phyloP scores from a whole-genome alignment of 1,140 invertebrate species.

The Hypsibius dujardini region DNA sequence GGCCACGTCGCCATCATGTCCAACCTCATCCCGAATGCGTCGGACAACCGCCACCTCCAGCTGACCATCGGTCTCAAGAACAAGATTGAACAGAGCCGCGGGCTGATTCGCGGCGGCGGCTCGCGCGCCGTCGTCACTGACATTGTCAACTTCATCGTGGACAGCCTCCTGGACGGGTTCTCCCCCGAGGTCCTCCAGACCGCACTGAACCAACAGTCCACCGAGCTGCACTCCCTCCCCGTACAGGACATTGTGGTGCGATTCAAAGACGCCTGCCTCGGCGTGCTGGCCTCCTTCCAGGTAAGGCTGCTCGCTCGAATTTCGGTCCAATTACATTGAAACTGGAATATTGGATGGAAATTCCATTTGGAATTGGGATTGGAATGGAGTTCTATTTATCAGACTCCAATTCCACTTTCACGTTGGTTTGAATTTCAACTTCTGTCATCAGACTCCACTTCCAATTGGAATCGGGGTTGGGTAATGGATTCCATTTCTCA shows the following conservation, averaged over 20 bases:
- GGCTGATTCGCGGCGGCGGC: background rate
- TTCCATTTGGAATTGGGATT: no score
- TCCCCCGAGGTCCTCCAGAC: background rate
- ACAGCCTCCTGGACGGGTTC: background rate
- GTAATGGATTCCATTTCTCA: no score
- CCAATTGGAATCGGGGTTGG: no score
- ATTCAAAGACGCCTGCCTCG: conserved; percentile 31
- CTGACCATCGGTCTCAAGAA: conserved; percentile 3
- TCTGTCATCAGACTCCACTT: no score
- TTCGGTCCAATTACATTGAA: no score
- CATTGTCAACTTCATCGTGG: conserved; percentile 2
- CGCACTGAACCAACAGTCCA: background rate
- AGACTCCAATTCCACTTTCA: no score
- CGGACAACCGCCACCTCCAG: conserved; percentile 10
- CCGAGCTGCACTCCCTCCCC: background rate
- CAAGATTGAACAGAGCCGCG: background rate
- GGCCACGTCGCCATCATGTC: background rate
- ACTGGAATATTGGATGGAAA: no score
- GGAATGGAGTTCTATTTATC: no score
- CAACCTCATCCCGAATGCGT: background rate
- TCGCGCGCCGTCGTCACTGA: background rate
- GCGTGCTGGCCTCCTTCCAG: conserved; percentile 29
- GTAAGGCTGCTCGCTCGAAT: no score
- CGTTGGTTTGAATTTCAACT: no score
- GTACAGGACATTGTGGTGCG: conserved; percentile 3